Conservation (phyloP, 2,888 invertebrate species). For the Oligia latruncula region DNA sequence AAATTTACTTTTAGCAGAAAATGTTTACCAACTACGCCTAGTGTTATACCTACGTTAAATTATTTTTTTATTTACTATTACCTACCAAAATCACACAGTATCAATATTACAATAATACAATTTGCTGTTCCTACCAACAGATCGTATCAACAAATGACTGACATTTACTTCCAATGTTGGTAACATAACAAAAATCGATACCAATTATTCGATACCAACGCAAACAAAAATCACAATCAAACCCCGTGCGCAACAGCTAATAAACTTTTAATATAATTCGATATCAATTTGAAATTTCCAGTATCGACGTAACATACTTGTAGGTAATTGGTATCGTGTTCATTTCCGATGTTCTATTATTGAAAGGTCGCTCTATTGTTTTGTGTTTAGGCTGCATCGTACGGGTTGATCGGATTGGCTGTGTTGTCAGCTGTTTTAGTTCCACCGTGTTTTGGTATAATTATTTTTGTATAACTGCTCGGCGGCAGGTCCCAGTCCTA, state of each 20-base stretch:
- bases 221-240: conserved; percentile 64
- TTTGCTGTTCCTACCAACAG: neutral
- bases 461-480: conserved; percentile 50
- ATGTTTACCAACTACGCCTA: neutral
- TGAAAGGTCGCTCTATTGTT: conserved; percentile 61
- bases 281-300: conserved; percentile 62
- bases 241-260: conserved; percentile 35
- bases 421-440: conserved; percentile 52
- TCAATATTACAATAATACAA: conserved; percentile 24
- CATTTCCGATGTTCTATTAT: conserved; percentile 58
- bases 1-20: neutral
- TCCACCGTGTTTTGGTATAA: conserved; percentile 53
- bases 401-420: conserved; percentile 55
- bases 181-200: conserved; percentile 54
- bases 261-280: conserved; percentile 61
- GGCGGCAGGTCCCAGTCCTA: neutral
- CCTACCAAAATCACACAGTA: neutral
- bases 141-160: conserved; percentile 37
- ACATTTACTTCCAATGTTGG: conserved; percentile 11
- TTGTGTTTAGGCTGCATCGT: conserved; percentile 53
- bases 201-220: conserved; percentile 44
- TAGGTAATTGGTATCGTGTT: conserved; percentile 67
- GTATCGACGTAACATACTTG: conserved; percentile 49
- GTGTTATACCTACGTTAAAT: neutral
- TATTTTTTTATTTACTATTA: conserved; percentile 6